Evolutionary conservation across 2,888 invertebrate species (phyloP).

Genomic region (Athalia rosae): DNA sequence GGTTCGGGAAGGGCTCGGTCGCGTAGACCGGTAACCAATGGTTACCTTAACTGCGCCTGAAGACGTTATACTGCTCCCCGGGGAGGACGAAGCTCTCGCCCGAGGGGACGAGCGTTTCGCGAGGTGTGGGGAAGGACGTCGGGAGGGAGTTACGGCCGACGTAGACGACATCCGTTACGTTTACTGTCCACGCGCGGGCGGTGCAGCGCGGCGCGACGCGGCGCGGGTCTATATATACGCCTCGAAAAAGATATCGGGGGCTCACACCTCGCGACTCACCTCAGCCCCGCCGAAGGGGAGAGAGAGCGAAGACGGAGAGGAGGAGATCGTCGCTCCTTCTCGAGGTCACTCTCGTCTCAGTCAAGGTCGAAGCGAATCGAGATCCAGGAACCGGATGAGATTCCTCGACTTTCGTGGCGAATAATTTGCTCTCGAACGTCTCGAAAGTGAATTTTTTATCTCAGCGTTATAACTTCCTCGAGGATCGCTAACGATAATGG

Average conservation of each 20-base stretch:
- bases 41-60: conserved; percentile 42
- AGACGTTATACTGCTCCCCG: conserved; percentile 43
- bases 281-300: neutral
- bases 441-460: neutral
- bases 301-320: neutral
- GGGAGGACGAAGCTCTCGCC: conserved; percentile 41
- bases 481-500: neutral
- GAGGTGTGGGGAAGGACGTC: conserved; percentile 65
- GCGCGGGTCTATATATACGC: conserved; percentile 23
- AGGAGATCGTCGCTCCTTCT: too few relatives aligned
- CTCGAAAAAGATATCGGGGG: conserved; percentile 19
- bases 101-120: conserved; percentile 49
- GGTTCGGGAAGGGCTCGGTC: conserved; percentile 25
- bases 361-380: too few relatives aligned
- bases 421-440: neutral
- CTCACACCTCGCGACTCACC: neutral
- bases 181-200: conserved; percentile 51
- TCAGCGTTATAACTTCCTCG: neutral
- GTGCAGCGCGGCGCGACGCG: too few relatives aligned
- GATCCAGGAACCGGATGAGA: too few relatives aligned
- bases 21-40: conserved; percentile 44
- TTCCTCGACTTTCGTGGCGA: too few relatives aligned
- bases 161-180: conserved; percentile 63
- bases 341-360: neutral
- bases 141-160: conserved; percentile 64